These are phyloP conservation scores for Oligia strigilis DNA, from an alignment of 2,888 invertebrate genomes.

Conservation along the genomic window DNA sequence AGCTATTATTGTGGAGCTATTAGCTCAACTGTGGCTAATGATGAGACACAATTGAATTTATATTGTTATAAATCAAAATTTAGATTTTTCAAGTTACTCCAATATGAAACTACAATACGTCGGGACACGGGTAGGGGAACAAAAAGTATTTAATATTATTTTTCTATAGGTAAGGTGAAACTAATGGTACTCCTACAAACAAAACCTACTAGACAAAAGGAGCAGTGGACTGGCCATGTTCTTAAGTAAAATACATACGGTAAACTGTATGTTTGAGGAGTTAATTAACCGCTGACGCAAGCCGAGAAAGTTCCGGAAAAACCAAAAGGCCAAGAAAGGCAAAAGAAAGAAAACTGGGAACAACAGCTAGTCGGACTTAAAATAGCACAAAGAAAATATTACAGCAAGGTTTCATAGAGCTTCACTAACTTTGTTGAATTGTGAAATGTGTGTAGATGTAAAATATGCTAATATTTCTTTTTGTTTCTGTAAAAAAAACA, in stretches of 20 bases:
- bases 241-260: constrained; percentile 1
- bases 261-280: neutral
- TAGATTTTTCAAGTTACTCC: neutral
- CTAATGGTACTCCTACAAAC: neutral
- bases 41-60: no score
- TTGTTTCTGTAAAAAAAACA: neutral
- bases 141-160: neutral
- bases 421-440: neutral
- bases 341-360: neutral
- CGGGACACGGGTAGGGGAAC: neutral
- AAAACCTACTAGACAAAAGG: neutral
- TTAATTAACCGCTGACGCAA: neutral
- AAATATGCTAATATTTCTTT: neutral
- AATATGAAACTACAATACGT: neutral
- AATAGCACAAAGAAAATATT: neutral
- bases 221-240: neutral
- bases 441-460: no score
- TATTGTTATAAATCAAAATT: no score
- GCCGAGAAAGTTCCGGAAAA: neutral
- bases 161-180: neutral
- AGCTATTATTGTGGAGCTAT: neutral
- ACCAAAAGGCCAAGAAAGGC: neutral
- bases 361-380: neutral
- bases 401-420: neutral
- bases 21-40: no score